Conservation (phyloP, 2,113 vertebrate species). For the Halichoeres trimaculatus region DNA sequence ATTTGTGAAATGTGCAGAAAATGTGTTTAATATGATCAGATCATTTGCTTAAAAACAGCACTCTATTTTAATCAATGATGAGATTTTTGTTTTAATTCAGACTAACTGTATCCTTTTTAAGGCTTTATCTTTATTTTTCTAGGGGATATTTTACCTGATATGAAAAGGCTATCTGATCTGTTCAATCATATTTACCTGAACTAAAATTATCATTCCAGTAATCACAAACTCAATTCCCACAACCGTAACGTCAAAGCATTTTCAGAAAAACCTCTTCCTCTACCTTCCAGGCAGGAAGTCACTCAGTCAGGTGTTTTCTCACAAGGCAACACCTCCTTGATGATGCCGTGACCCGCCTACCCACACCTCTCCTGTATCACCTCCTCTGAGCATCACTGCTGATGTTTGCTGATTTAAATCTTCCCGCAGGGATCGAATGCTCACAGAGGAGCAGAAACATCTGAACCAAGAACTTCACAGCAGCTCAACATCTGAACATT, state of each 20-base stretch:
- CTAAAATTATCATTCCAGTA: no score
- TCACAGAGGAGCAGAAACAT: constrained; percentile 11
- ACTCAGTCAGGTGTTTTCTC: constrained; percentile 1
- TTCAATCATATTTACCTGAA: no score
- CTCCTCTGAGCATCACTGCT: background rate
- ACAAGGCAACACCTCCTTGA: background rate
- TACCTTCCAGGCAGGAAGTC: background rate
- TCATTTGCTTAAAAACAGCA: no score
- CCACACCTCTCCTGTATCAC: background rate
- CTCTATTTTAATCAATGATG: no score
- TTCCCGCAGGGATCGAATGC: accelerated
- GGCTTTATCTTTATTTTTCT: no score
- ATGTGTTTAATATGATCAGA: no score
- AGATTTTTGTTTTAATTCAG: no score
- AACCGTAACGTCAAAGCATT: background rate
- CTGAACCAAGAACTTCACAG: background rate
- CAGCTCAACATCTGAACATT: background rate
- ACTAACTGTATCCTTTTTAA: no score
- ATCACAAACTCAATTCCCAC: no score
- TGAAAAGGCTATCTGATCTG: no score
- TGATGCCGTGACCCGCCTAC: background rate
- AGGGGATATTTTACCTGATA: no score
- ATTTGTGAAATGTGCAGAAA: no score
- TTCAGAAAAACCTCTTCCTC: background rate
- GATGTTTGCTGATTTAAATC: constrained; percentile 2